Conservation (phyloP, 35 echinoderm and acorn worm species). For the Anneissia japonica region DNA sequence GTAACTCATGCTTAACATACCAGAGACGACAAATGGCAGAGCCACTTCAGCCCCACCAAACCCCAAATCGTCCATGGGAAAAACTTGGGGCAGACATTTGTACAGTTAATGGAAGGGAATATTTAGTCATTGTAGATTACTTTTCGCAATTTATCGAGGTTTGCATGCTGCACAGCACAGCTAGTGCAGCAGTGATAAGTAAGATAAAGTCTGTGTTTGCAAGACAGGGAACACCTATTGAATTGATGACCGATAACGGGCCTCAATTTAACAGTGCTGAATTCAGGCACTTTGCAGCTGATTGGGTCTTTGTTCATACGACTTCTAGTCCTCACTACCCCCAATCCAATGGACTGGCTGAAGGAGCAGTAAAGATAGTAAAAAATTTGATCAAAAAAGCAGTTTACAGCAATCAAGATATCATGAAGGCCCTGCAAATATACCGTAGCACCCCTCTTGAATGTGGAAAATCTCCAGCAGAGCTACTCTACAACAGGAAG, state of each 20-base stretch:
- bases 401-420: constrained; percentile 29
- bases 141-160: not conserved
- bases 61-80: constrained; percentile 12
- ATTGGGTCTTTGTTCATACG: constrained; percentile 36
- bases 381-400: constrained; percentile 29
- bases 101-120: not conserved
- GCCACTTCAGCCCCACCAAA: not conserved
- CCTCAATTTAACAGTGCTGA: too few relatives aligned
- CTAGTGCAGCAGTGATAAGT: not conserved
- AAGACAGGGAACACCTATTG: not conserved
- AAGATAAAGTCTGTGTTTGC: not conserved
- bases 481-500: constrained; percentile 24
- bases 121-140: constrained; percentile 4
- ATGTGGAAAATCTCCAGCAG: constrained; percentile 29
- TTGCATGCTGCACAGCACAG: not conserved
- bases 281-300: constrained; percentile 34
- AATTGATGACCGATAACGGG: too few relatives aligned
- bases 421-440: constrained; percentile 5
- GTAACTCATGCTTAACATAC: not conserved
- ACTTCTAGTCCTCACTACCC: constrained; percentile 41
- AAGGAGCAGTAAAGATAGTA: constrained; percentile 26
- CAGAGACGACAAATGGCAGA: not conserved
- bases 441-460: not conserved
- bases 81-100: constrained; percentile 25
- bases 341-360: constrained; percentile 25